Conservation (phyloP, 2,113 vertebrate genomes). For the Corythornis cristatus region DNA sequence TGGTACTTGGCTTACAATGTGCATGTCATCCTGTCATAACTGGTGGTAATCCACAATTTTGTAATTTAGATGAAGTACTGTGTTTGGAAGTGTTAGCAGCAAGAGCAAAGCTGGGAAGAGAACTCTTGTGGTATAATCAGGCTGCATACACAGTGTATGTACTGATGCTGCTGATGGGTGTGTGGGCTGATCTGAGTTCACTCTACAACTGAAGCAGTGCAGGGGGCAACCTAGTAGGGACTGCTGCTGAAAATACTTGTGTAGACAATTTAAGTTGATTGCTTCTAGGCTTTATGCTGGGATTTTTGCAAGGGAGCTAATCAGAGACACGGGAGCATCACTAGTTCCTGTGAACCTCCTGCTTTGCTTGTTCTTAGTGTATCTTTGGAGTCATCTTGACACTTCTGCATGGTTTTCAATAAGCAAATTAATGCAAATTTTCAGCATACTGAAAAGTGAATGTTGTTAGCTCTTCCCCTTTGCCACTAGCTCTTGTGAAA, state of each 20-base stretch:
- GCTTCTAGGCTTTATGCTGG: background rate
- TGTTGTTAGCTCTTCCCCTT: background rate
- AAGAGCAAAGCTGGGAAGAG: background rate
- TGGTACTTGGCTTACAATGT: background rate
- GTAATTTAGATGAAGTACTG: background rate
- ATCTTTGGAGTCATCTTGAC: background rate
- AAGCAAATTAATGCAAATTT: background rate
- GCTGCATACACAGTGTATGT: background rate
- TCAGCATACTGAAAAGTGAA: background rate
- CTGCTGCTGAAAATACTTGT: background rate
- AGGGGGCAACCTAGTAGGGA: background rate
- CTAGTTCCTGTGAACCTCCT: background rate
- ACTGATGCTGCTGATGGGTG: accelerated
- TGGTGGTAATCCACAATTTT: background rate
- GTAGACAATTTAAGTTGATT: background rate
- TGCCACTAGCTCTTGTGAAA: background rate
- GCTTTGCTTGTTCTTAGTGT: accelerated
- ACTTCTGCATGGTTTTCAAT: background rate
- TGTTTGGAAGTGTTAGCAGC: background rate
- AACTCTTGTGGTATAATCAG: background rate
- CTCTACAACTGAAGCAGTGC: background rate
- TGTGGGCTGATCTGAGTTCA: background rate
- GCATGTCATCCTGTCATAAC: background rate
- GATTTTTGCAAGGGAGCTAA: background rate
- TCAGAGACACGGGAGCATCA: background rate